Percentiles rank a stretch among this genome's conserved stretches.
phyloP scores from a whole-genome alignment of 1,140 invertebrate species.

The Drosophila elegans region DNA sequence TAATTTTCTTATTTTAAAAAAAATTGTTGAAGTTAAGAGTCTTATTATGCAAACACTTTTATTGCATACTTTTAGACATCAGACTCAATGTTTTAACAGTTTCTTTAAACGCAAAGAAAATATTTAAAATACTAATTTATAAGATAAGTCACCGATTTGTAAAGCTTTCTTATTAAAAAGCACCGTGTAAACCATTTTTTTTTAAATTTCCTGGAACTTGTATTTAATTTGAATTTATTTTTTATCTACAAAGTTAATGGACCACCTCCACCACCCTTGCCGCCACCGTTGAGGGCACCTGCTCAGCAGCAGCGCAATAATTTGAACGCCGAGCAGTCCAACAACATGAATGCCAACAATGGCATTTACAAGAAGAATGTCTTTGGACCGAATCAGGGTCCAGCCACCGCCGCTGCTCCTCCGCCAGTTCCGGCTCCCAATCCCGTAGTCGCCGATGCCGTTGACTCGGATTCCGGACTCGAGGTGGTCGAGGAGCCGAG shows the following conservation, averaged over 20 bases:
- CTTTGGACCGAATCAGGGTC: conserved; percentile 14
- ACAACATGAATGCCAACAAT: conserved; percentile 42
- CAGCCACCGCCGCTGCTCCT: conserved; percentile 6
- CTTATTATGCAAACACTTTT: too few relatives aligned
- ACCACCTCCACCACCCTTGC: conserved; percentile 88
- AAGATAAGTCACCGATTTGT: too few relatives aligned
- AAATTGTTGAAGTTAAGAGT: too few relatives aligned
- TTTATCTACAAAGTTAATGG: conserved; percentile 72
- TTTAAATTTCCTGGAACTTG: not conserved
- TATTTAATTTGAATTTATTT: not conserved
- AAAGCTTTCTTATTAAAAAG: too few relatives aligned
- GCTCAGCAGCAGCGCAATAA: conserved; percentile 62
- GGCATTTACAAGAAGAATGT: conserved; percentile 59
- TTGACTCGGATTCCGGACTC: conserved; percentile 84
- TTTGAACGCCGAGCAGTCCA: conserved; percentile 25
- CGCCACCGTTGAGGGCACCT: conserved; percentile 85
- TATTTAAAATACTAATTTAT: too few relatives aligned
- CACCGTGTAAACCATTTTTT: too few relatives aligned
- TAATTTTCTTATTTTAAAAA: too few relatives aligned
- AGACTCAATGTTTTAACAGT: too few relatives aligned
- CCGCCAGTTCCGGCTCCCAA: conserved; percentile 9
- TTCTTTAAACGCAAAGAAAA: too few relatives aligned
- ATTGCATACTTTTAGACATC: too few relatives aligned
- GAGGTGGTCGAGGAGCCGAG: conserved; percentile 88
- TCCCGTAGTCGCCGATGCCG: conserved; percentile 38